These are phyloP conservation scores for Drosophila monieri DNA, from an alignment of 2,888 invertebrate genomes.

Conservation along the genomic window DNA sequence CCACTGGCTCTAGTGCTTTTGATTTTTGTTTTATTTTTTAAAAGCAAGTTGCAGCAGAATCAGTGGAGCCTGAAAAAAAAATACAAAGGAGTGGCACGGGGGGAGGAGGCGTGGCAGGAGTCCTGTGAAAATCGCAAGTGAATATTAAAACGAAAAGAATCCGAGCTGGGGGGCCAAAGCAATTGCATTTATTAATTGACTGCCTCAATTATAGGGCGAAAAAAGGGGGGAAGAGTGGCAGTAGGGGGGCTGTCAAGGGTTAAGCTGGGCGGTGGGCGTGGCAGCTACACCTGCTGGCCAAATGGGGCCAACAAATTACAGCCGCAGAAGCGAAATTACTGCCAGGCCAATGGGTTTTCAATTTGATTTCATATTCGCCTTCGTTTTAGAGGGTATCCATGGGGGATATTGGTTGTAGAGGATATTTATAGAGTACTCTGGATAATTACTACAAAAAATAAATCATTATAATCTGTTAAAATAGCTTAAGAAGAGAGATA, in stretches of 20 bases:
- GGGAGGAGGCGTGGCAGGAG: not conserved
- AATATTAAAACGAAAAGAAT: slow-evolving; percentile 7
- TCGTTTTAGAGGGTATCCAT: not conserved
- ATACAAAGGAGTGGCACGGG: not conserved
- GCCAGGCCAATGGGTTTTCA: slow-evolving; percentile 27
- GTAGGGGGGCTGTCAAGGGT: slow-evolving; percentile 9
- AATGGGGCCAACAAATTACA: slow-evolving; percentile 27
- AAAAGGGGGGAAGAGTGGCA: slow-evolving; percentile 5
- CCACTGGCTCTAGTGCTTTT: slow-evolving; percentile 23
- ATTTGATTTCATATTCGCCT: slow-evolving; percentile 27
- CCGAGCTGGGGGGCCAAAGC: slow-evolving; percentile 52
- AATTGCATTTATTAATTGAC: slow-evolving; percentile 68
- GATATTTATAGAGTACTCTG: no score
- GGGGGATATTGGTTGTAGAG: not conserved
- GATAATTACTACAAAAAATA: no score
- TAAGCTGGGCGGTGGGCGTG: not conserved
- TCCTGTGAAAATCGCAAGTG: slow-evolving; percentile 23
- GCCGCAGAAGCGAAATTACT: slow-evolving; percentile 18
- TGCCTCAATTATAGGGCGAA: slow-evolving; percentile 40
- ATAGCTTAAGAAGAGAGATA: no score
- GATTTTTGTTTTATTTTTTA: slow-evolving; percentile 8
- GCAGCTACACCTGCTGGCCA: slow-evolving; percentile 4
- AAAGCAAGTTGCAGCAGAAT: slow-evolving; percentile 23
- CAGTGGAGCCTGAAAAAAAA: slow-evolving; percentile 12
- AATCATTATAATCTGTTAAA: no score